phyloP scores from a whole-genome alignment of 2,113 vertebrate species.

The Eudyptes chrysolophus region DNA sequence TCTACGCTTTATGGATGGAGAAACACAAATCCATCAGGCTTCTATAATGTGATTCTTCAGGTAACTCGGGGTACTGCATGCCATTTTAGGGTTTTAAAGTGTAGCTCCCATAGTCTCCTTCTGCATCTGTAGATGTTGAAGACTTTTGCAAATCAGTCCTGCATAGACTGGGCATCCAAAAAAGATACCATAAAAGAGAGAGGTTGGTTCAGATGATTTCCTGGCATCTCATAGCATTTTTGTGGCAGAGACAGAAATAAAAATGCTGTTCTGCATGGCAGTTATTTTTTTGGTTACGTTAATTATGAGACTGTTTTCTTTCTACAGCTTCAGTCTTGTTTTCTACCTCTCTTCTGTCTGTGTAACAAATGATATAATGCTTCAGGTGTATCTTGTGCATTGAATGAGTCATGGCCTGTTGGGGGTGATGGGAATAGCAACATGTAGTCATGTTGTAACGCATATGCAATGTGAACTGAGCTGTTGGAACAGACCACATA shows the following conservation, averaged over 20 bases:
- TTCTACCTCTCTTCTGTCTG: not conserved
- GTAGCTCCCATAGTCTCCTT: not conserved
- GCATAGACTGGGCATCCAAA: not conserved
- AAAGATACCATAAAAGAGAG: not conserved
- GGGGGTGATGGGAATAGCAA: not conserved
- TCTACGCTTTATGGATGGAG: not conserved
- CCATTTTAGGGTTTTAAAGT: not conserved
- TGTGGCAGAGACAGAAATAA: not conserved
- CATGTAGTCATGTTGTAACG: not conserved
- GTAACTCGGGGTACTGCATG: not conserved
- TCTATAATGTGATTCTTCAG: not conserved
- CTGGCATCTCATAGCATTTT: not conserved
- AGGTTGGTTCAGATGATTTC: not conserved
- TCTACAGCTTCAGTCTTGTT: not conserved
- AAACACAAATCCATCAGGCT: not conserved
- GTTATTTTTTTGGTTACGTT: not conserved
- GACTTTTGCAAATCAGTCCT: not conserved
- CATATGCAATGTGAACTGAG: not conserved
- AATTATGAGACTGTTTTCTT: not conserved
- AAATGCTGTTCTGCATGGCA: not conserved
- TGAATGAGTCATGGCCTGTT: slow-evolving; percentile 19
- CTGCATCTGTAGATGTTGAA: not conserved
- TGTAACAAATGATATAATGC: not conserved
- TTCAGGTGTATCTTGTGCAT: not conserved
- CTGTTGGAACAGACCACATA: not conserved